Base-by-base conservation (phyloP, 2,888 invertebrate species). In the Dyspetes luteomarginatus region DNA sequence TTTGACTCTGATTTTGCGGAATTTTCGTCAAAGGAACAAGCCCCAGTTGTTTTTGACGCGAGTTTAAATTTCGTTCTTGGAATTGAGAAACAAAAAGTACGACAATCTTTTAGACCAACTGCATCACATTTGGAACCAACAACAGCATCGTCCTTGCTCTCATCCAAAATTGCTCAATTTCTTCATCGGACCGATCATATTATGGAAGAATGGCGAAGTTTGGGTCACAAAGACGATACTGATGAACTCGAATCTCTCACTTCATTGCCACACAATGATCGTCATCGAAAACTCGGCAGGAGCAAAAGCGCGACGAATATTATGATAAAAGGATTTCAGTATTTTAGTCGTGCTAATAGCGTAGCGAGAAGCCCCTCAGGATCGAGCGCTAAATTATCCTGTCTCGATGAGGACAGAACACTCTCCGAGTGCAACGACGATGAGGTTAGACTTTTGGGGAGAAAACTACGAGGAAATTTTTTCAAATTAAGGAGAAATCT, bases 101-200 rank as follows among this genome's bases (percentile, higher is more conserved):
- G 95, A 77, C 96, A 96, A 86, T 93, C 94, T 17, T 94, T 96
- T 68, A 94, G 94, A 69, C 95, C 97, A 0, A 93, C 95, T 4
- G 96, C 97, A 1, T 97, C 97, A 0, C 95, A 96, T 88, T 92
- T 95, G 84, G 96, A 97, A 89, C 94, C 96, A 43, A 93, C 95
- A 60, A 97, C 97, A 0, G 95, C 96, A 1, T 97, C 97, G 0
- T 96, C 95, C 77, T 95, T 95, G 85, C 93, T 97, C 17, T 95
- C 95, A 30, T 94, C 93, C 41, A 96, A 96, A 92, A 97, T 97
- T 69, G 94, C 96, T 72, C 95, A 95, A 88, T 97, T 97, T 87
- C 92, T 97, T 36, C 95, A 94, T 88, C 94, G 96, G 82, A 97
- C 97, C 2, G 97, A 97, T 92, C 97, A 97, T 91, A 95, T 97